Evolutionary conservation across 2,797 vertebrate species (phyloP).

Genomic region (Leptatherina wallacei): DNA sequence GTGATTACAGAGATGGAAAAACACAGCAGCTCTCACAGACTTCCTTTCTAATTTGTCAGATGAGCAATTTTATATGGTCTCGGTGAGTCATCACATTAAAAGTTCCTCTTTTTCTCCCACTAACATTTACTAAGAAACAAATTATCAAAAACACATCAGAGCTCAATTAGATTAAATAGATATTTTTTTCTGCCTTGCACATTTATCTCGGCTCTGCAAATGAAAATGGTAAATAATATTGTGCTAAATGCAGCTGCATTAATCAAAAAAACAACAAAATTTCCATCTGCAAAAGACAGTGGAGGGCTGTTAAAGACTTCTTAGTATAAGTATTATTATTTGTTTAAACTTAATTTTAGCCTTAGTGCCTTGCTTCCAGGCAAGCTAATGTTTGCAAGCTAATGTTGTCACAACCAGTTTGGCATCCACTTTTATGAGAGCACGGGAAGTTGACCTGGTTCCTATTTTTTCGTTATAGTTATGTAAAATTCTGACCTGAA

Average conservation of each 20-base stretch:
- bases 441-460: not conserved
- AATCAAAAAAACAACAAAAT: not conserved
- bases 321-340: not conserved
- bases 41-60: slow-evolving; percentile 15
- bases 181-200: not conserved
- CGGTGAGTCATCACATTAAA: not conserved
- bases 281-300: not conserved
- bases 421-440: not conserved
- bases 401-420: not conserved
- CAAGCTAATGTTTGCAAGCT: no score
- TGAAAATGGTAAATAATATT: not conserved
- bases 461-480: not conserved
- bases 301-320: not conserved
- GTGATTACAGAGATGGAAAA: slow-evolving; percentile 20
- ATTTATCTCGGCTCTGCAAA: not conserved
- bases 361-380: no score
- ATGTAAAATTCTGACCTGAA: not conserved
- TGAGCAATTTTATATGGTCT: slow-evolving; percentile 9
- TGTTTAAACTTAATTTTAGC: not conserved
- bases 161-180: not conserved
- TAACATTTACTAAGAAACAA: slow-evolving; percentile 6
- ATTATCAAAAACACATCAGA: not conserved
- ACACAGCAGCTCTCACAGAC: slow-evolving; percentile 13
- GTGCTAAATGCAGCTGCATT: no score
- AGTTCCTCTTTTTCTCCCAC: not conserved